A percentile compares a stretch with the other conserved stretches of the same genome.
phyloP scores from a whole-genome alignment of 1,140 invertebrate genomes.

The Heliconius hewitsoni region DNA sequence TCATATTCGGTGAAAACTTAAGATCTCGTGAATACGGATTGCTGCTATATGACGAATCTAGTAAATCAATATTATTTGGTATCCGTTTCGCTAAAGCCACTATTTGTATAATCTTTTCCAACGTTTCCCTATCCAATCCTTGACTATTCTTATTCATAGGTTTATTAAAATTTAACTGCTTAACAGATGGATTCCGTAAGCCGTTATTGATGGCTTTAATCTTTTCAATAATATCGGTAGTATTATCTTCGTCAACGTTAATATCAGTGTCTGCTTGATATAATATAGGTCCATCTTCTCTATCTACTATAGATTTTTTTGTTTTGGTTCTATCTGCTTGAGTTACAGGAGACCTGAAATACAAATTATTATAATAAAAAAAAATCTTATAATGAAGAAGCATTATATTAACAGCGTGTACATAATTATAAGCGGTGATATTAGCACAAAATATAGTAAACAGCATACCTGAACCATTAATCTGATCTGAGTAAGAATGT shows the following conservation, averaged over 20 bases:
- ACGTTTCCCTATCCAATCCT: constrained; percentile 55
- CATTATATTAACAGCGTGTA: constrained; percentile 50
- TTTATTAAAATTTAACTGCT: constrained; percentile 49
- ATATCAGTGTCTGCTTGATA: constrained; percentile 46
- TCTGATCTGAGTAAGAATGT: constrained; percentile 16
- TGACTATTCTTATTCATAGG: constrained; percentile 47
- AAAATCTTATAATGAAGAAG: constrained; percentile 30
- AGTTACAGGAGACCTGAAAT: constrained; percentile 51
- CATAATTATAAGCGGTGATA: constrained; percentile 40
- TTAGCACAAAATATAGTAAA: constrained; percentile 45
- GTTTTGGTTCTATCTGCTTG: constrained; percentile 16
- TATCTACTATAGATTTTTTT: constrained; percentile 27
- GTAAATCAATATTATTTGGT: background rate
- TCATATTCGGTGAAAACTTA: constrained; percentile 38
- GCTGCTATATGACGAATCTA: background rate
- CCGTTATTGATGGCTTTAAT: constrained; percentile 66
- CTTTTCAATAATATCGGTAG: constrained; percentile 65
- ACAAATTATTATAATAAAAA: background rate
- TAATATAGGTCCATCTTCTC: constrained; percentile 52
- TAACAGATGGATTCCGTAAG: constrained; percentile 55
- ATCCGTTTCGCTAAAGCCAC: constrained; percentile 56
- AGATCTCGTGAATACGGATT: constrained; percentile 38
- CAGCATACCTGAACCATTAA: constrained; percentile 63
- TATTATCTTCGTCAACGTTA: constrained; percentile 34
- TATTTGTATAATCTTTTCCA: constrained; percentile 64